Percentiles rank a stretch among this genome's conserved stretches.
phyloP scores from a whole-genome alignment of 2,113 vertebrate species.

The rat (Rattus norvegicus) region GRCr8 NC_086020.1:213096501-213097000 shows the following conservation, averaged over 20 bases:
- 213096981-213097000: not conserved
- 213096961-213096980: not conserved
- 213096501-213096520: not conserved
- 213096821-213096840: not conserved
- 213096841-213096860: not conserved
- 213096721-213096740: no score
- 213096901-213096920: not conserved
- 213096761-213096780: not conserved
- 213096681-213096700: not conserved
- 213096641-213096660: not conserved
- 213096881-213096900: not conserved
- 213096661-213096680: not conserved
- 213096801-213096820: not conserved
- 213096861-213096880: not conserved
- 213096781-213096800: not conserved
- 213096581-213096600: no score
- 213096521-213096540: not conserved
- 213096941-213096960: not conserved
- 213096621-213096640: rapidly evolving
- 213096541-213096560: not conserved
- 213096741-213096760: not conserved
- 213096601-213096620: rapidly evolving
- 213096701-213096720: no score
- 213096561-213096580: not conserved
- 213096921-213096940: not conserved